phyloP scores from a whole-genome alignment of 2,113 vertebrate genomes.

The Pseudorhombus dupliciocellatus region DNA sequence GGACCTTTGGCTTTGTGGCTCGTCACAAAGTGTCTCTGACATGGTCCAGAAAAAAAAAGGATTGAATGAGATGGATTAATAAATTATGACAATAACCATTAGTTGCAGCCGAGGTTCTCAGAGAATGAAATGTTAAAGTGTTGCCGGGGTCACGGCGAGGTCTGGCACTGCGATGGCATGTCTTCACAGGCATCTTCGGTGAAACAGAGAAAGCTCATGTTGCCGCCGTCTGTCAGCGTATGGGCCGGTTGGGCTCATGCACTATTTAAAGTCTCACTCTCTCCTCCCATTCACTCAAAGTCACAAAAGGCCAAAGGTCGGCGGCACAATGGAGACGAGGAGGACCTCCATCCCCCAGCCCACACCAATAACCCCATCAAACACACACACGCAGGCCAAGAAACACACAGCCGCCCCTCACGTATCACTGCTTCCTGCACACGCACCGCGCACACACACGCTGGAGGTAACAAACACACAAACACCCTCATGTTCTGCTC shows the following conservation, averaged over 20 bases:
- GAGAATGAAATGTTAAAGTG: constrained; percentile 26
- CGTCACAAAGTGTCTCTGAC: neutral
- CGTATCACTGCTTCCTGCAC: constrained; percentile 34
- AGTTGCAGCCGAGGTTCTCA: neutral
- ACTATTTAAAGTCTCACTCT: constrained; percentile 75
- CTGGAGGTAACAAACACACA: constrained; percentile 45
- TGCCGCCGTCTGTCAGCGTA: constrained; percentile 68
- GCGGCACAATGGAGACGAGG: constrained; percentile 59
- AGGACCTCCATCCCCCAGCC: constrained; percentile 44
- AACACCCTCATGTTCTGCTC: constrained; percentile 58
- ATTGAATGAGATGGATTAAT: neutral
- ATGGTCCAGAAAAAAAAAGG: neutral
- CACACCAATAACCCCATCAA: constrained; percentile 35
- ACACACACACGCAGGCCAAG: constrained; percentile 29
- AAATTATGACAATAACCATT: neutral
- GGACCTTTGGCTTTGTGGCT: neutral
- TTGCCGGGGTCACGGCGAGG: constrained; percentile 32
- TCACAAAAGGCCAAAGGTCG: constrained; percentile 69
- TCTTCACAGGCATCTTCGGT: constrained; percentile 47
- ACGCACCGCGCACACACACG: constrained; percentile 31
- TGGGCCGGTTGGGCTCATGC: constrained; percentile 70
- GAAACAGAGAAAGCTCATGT: constrained; percentile 64
- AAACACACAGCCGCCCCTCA: constrained; percentile 25
- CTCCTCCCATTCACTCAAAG: constrained; percentile 70
- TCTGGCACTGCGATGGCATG: constrained; percentile 44